Percentiles rank a stretch among this genome's conserved stretches.
phyloP scores from a whole-genome alignment of 2,888 invertebrate genomes.

The Agonopterix subpropinquella region DNA sequence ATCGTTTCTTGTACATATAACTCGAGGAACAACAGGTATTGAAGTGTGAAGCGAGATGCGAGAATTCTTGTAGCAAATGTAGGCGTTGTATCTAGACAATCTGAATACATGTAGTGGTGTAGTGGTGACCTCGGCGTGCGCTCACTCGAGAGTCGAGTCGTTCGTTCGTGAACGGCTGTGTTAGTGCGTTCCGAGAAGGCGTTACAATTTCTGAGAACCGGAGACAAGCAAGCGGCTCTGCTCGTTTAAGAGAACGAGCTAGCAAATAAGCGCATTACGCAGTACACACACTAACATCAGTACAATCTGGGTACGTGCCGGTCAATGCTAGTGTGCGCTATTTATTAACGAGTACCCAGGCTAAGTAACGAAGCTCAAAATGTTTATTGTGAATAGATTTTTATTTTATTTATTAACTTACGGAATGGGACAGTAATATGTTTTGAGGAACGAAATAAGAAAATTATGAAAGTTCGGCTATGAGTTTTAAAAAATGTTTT shows the following conservation, averaged over 20 bases:
- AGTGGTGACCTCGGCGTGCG: constrained; percentile 65
- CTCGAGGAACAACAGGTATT: constrained; percentile 10
- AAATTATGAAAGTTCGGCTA: no score
- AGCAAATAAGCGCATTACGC: constrained; percentile 63
- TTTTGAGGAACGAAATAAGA: no score
- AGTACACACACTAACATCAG: constrained; percentile 38
- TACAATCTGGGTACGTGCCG: constrained; percentile 20
- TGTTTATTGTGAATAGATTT: no score
- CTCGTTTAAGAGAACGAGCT: constrained; percentile 54
- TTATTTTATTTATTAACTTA: no score
- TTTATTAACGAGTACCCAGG: constrained; percentile 15
- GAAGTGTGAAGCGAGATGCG: constrained; percentile 22
- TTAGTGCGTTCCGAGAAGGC: constrained; percentile 72
- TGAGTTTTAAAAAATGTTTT: neutral
- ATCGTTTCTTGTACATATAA: neutral
- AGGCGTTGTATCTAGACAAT: constrained; percentile 39
- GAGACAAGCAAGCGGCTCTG: constrained; percentile 64
- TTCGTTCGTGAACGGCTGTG: constrained; percentile 54
- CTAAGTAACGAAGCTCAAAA: no score
- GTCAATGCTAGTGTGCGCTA: constrained; percentile 21
- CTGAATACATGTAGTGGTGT: constrained; percentile 40
- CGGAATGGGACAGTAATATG: no score
- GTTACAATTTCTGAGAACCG: constrained; percentile 73
- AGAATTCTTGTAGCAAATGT: constrained; percentile 30
- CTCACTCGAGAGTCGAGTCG: constrained; percentile 38